phyloP scores from a whole-genome alignment of 37 sponge, comb jelly and placozoan genomes.

The Oopsacas minuta region DNA sequence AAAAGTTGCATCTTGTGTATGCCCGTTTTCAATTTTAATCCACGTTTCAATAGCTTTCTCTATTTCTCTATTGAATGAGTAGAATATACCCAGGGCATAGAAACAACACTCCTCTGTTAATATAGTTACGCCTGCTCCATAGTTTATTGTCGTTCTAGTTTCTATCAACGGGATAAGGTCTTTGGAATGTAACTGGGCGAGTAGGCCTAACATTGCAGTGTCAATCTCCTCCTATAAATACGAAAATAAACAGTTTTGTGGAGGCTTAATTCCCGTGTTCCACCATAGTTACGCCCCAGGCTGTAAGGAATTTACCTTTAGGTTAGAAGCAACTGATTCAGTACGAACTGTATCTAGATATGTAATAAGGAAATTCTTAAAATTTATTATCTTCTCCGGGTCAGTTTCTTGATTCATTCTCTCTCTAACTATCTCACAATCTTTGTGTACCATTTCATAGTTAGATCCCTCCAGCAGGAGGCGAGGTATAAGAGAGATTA shows the following conservation, averaged over 20 bases:
- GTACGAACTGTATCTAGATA: constrained; percentile 11
- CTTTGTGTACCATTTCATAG: constrained; percentile 8
- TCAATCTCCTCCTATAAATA: constrained; percentile 51
- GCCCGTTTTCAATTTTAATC: constrained; percentile 22
- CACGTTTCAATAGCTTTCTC: constrained; percentile 51
- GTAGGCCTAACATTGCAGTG: constrained; percentile 63
- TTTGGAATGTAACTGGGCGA: constrained; percentile 42
- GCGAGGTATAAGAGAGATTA: neutral
- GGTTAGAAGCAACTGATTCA: neutral
- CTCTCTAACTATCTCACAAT: neutral
- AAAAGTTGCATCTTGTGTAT: neutral
- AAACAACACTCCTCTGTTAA: constrained; percentile 32
- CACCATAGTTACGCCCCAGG: too few relatives aligned
- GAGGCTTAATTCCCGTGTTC: too few relatives aligned
- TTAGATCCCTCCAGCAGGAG: neutral
- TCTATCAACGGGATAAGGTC: constrained; percentile 40
- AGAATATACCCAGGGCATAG: constrained; percentile 57
- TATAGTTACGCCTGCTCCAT: neutral
- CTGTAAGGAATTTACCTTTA: too few relatives aligned
- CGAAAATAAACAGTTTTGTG: neutral
- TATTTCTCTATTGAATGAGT: constrained; percentile 43
- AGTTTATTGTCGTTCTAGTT: neutral
- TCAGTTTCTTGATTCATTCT: neutral
- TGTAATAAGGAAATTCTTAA: constrained; percentile 9
- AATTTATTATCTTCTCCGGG: neutral